Conservation (phyloP, 1,140 invertebrate genomes). For the Galleria mellonella region DNA sequence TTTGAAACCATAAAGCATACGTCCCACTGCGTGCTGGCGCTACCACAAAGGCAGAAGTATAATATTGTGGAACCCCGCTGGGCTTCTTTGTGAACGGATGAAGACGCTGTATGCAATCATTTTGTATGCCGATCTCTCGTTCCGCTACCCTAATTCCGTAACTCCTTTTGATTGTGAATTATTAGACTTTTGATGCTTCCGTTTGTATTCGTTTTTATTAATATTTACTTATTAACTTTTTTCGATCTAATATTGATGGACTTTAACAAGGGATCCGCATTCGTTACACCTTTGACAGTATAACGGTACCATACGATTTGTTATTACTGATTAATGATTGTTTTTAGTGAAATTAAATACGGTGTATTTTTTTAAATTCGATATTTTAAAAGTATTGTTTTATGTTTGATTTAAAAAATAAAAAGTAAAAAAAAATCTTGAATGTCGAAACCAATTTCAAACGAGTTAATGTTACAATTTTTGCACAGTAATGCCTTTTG, state of each 20-base stretch:
- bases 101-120: conserved; percentile 67
- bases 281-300: no score
- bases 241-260: neutral
- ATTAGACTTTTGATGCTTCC: conserved; percentile 57
- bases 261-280: neutral
- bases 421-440: conserved; percentile 29
- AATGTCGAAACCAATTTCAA: conserved; percentile 52
- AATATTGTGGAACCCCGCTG: conserved; percentile 70
- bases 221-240: conserved; percentile 38
- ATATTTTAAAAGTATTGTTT: no score
- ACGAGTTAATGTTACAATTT: conserved; percentile 68
- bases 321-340: no score
- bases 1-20: conserved; percentile 70
- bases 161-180: conserved; percentile 63
- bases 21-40: conserved; percentile 54
- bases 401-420: no score
- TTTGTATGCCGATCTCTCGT: conserved; percentile 55
- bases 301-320: no score
- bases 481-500: conserved; percentile 70
- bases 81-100: conserved; percentile 62
- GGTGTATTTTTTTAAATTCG: no score
- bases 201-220: conserved; percentile 49
- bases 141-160: conserved; percentile 61
- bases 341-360: no score
- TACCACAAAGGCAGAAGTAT: conserved; percentile 66